Percentiles rank a stretch among this genome's conserved stretches.
phyloP scores from a whole-genome alignment of 2,888 invertebrate species.

The Creontiades dilutus region DNA sequence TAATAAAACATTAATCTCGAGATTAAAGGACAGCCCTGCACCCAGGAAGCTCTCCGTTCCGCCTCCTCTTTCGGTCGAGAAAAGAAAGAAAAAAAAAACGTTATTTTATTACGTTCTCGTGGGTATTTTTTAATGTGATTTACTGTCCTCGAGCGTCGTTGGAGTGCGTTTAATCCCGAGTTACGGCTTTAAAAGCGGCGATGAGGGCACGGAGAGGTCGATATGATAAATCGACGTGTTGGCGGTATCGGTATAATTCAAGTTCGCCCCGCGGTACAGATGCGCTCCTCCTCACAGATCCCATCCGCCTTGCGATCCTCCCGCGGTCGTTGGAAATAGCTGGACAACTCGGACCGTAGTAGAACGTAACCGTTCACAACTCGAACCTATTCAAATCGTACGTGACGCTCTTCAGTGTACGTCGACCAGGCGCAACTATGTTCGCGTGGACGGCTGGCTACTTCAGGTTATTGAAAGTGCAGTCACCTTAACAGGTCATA shows the following conservation, averaged over 20 bases:
- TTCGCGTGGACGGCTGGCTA: too few relatives aligned
- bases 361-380: too few relatives aligned
- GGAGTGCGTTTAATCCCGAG: slow-evolving; percentile 18
- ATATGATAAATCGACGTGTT: slow-evolving; percentile 45
- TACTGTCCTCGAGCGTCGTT: not conserved
- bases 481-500: too few relatives aligned
- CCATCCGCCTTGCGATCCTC: too few relatives aligned
- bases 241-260: slow-evolving; percentile 45
- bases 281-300: not conserved
- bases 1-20: slow-evolving; percentile 29
- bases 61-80: not conserved
- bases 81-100: not conserved
- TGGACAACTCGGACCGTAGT: too few relatives aligned
- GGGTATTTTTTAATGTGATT: slow-evolving; percentile 3
- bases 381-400: too few relatives aligned
- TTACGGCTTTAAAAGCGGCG: slow-evolving; percentile 37
- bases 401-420: too few relatives aligned
- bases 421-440: too few relatives aligned
- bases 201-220: slow-evolving; percentile 9
- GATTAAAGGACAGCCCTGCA: not conserved
- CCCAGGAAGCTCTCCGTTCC: not conserved
- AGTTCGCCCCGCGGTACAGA: not conserved
- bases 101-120: not conserved
- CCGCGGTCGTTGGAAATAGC: too few relatives aligned
- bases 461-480: too few relatives aligned